Base-by-base conservation (phyloP, 2,888 invertebrate genomes). In the Drosophila colorata region DNA sequence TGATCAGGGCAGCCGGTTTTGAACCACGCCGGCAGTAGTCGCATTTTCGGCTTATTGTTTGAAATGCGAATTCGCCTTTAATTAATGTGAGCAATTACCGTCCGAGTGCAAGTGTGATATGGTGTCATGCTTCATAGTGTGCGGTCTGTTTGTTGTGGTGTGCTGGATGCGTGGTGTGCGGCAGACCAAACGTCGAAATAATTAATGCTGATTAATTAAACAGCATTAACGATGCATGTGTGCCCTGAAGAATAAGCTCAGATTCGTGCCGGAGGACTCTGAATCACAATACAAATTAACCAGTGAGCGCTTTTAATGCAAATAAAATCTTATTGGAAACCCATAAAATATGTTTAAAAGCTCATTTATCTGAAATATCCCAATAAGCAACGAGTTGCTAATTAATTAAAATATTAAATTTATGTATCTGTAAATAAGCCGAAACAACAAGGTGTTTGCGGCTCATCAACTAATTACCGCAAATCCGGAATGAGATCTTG, bases 121-220 rank as follows among this genome's bases (percentile, higher is more conserved):
- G 43, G 28, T 52, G 56, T 23, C 59, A 49, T 41, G 57, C 60
- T 46, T 49, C 8, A 4, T 7, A 33, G 43, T 75, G 59, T 76
- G 58, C 16, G 65, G 52, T 52, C 13, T 49, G 49, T 14, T 41
- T 48, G 55, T 14, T 59, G 28, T 48, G 46, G 55, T 41, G 55
- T 38, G 6, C n/a, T 16, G 38, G 56, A 25, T 57, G 58, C 47
- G 70, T 35, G 56, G 33, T 53, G 18, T 40, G 37, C 8, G 25
- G 38, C 9, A 13, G 35, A 43, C 14, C 37, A n/a, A 31, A 43
- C 48, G 14, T n/a, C 11, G 52, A 69, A 67, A 52, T 58, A 80
- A 80, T 80, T 77, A 69, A 58, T 53, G 49, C 47, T 47, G 60
- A 83, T 80, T 83, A 86, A 88, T 88, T 80, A 71, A 66, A 18